Evolutionary conservation across 2,888 invertebrate genomes (phyloP), one percentile per base, ranked within the genome.

Genomic region (Lasioglossum zephyrum): DNA sequence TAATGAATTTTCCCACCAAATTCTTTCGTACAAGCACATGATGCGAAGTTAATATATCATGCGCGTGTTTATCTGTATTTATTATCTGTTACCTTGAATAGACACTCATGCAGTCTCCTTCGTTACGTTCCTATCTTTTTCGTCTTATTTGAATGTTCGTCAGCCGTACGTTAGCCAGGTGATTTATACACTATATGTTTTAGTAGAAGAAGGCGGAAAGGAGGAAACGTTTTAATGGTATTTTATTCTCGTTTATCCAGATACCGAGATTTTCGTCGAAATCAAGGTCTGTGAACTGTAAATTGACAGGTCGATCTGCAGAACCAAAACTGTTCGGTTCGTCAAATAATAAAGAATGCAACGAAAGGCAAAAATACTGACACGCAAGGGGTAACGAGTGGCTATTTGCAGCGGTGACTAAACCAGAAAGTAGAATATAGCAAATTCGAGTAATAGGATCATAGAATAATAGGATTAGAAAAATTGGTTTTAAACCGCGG

Each of bases 401-500:
- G 16, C 16, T 31, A 6, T 63, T 69, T 9, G 39, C 22, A 11
- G 69, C 22, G 69, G 18, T 39, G 9, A 22, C 39, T 22, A 39
- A 39, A 39, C 39, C 39, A 69, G 69, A 69, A 69, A 22, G 39
- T 22, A 69, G 69, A 70, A 77, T 84, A 77, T 84, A 84, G 84
- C 60, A 74, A 84, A 75, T 75, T 78, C 84, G 36, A 75, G 60
- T 84, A 84, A 84, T 53, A 70, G 77, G 84, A 84, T 84, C 69
- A 73, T 49, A 74, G 57, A 73, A 84, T 84, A 83, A 84, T 84
- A 63, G 77, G 84, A 84, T 84, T 84, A 70, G 73, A 39, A 63
- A 75, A 84, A 78, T 84, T 73, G 69, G 69, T 84, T 74, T 84
- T 75, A 73, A 82, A 74, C 74, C 49, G 36, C 63, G 60, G 60